Evolutionary conservation across 2,888 invertebrate species (phyloP).

Genomic region (Meteorus cinctellus): DNA sequence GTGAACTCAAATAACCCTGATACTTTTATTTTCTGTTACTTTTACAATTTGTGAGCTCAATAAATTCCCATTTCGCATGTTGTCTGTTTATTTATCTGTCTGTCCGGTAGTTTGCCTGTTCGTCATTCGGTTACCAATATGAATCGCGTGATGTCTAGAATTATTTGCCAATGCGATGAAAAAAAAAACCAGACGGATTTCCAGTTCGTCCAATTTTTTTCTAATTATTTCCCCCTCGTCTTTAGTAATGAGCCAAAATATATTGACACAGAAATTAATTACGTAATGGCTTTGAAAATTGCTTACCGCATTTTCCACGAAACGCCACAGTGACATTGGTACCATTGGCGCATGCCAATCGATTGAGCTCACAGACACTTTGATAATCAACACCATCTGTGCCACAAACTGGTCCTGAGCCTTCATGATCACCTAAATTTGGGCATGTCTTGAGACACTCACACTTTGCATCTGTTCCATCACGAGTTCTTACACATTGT

Average conservation of each 20-base stretch:
- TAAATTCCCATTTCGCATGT: no score
- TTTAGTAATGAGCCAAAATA: not conserved
- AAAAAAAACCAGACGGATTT: no score
- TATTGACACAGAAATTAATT: not conserved
- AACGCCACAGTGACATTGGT: slow-evolving; percentile 87
- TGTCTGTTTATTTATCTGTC: no score
- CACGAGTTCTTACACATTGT: slow-evolving; percentile 76
- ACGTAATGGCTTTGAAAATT: slow-evolving; percentile 13
- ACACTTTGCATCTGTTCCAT: slow-evolving; percentile 84
- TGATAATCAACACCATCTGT: slow-evolving; percentile 88
- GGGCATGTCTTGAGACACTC: slow-evolving; percentile 87
- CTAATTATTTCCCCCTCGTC: not conserved
- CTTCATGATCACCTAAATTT: slow-evolving; percentile 87
- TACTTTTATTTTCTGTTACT: no score
- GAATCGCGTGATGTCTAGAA: no score
- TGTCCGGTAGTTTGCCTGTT: no score
- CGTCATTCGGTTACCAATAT: no score
- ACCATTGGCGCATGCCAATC: slow-evolving; percentile 84
- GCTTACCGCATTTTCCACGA: slow-evolving; percentile 90
- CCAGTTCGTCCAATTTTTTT: not conserved
- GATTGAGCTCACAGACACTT: slow-evolving; percentile 88
- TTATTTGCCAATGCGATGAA: no score
- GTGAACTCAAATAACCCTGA: no score
- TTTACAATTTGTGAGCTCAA: no score
- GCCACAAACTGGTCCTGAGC: slow-evolving; percentile 87